A percentile compares a stretch with the other conserved stretches of the same genome.
phyloP scores from a whole-genome alignment of 2,888 invertebrate genomes.

The Podabrus alpinus region DNA sequence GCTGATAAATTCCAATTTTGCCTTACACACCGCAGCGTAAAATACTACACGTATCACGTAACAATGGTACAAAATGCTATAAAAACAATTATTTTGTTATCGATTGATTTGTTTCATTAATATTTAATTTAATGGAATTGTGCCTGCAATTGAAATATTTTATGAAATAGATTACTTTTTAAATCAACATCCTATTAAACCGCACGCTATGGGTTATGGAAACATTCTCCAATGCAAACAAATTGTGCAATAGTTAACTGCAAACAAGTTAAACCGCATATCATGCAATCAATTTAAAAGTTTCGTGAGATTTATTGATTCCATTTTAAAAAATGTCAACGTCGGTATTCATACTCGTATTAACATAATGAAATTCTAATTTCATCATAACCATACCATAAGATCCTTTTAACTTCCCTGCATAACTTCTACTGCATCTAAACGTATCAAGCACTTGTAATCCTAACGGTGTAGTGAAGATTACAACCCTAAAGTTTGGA shows the following conservation, averaged over 20 bases:
- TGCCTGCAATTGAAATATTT: neutral
- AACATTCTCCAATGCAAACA: neutral
- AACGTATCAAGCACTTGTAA: conserved; percentile 39
- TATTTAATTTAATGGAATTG: conserved; percentile 9
- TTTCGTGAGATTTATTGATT: neutral
- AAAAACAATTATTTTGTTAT: conserved; percentile 8
- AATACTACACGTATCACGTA: conserved; percentile 16
- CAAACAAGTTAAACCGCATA: neutral
- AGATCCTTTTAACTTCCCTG: neutral
- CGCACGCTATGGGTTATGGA: neutral
- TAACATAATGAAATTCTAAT: neutral
- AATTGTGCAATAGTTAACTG: neutral
- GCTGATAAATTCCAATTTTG: conserved; percentile 40
- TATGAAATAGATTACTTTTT: conserved; percentile 14
- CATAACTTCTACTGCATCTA: conserved; percentile 37
- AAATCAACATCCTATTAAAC: neutral
- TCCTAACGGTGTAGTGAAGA: conserved; percentile 37
- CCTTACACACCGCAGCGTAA: conserved; percentile 32
- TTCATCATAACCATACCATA: neutral
- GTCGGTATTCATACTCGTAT: neutral
- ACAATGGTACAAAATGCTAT: conserved; percentile 7
- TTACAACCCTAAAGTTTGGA: conserved; percentile 41
- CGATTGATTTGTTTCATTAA: conserved; percentile 14
- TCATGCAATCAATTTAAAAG: neutral
- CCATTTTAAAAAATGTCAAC: neutral